Evolutionary conservation across 2,797 vertebrate genomes (phyloP), one percentile per base, ranked within the genome.

Genomic region (Lates japonicus): DNA sequence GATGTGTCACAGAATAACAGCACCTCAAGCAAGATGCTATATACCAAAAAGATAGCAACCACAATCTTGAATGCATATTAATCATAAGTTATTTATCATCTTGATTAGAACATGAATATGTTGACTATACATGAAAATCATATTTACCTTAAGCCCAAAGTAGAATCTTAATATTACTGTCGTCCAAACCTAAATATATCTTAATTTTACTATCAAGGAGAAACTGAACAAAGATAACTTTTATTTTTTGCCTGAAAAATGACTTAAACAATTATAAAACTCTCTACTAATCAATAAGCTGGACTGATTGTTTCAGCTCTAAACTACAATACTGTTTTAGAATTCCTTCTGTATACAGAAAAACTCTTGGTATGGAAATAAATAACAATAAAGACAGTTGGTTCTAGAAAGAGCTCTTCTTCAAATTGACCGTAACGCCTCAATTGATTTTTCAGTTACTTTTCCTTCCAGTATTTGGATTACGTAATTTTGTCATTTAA

Each of bases 1-100:
- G 92, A 69, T 61, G 42, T 22, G 48, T 46, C 7, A 22, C 5
- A 25, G 62, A 82, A 91, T 67, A 85, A 76, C 87, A 91, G 20
- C 70, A 39, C 2, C 14, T 25, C 46, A 25, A 6, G 7, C 2
- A 7, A 10, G 1, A 3, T 42, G 29, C 48, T 49, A 25, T 16
- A 25, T 35, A 22, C 42, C 13, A 12, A 48, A 51, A 68, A 67
- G 4, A 22, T 1, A 31, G 2, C 13, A 17, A 19, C 3, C 29
- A 14, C 0, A 8, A 29, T n/a, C 44, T 66, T 66, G 60, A 0
- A 59, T 33, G n/a, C n/a, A n/a, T 10, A n/a, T 59, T 25, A 0
- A 35, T 60, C 25, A 59, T 5, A 25, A n/a, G 39, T 8, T 39
- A 22, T 19, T 16, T 1, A 5, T 11, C 31, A 51, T 59, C 1